phyloP scores from a whole-genome alignment of 2,797 vertebrate species.

The Tamandua tetradactyla region DNA sequence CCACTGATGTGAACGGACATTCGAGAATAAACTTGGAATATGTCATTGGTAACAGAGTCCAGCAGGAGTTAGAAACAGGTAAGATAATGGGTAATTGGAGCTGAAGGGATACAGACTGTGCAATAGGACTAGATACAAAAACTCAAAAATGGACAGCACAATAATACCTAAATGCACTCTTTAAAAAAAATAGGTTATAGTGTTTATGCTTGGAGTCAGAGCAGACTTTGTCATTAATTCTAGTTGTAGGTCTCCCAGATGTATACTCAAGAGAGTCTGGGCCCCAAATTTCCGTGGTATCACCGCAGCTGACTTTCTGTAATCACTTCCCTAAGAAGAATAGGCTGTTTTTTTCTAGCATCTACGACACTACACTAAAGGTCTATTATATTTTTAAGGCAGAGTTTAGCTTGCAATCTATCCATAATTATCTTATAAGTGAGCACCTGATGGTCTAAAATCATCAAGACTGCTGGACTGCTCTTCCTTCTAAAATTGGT shows the following conservation, averaged over 20 bases:
- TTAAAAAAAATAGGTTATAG: background rate
- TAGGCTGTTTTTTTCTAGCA: background rate
- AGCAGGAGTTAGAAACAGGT: too few relatives aligned
- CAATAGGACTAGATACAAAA: too few relatives aligned
- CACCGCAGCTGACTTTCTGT: background rate
- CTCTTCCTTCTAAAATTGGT: background rate
- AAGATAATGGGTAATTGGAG: too few relatives aligned
- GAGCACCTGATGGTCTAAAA: slow-evolving; percentile 1
- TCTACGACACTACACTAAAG: background rate
- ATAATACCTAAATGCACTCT: too few relatives aligned
- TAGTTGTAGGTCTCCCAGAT: background rate
- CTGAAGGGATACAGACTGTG: too few relatives aligned
- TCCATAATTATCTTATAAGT: slow-evolving; percentile 17
- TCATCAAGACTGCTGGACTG: background rate
- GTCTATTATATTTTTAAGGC: slow-evolving; percentile 34
- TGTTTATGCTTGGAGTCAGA: background rate
- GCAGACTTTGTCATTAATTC: background rate
- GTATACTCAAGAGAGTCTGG: background rate
- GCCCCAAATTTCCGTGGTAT: background rate
- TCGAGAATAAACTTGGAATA: too few relatives aligned
- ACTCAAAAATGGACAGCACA: too few relatives aligned
- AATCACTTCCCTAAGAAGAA: background rate
- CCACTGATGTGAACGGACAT: too few relatives aligned
- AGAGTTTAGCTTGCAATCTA: background rate
- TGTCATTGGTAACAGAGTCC: too few relatives aligned